Conservation (phyloP, 2,888 invertebrate species). For the Invenusta paracnida region DNA sequence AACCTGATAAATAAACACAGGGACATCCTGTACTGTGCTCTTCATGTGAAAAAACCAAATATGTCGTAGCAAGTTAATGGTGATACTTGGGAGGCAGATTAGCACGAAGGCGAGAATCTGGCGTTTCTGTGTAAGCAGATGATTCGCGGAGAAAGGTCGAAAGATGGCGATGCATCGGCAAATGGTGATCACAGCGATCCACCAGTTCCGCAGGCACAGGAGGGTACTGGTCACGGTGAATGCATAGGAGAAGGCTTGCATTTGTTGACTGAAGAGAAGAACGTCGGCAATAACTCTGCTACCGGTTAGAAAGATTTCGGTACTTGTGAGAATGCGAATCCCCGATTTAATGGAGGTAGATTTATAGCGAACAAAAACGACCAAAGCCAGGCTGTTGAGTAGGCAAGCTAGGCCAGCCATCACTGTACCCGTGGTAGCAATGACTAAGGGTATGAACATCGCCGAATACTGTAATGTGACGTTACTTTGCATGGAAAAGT, state of each 20-base stretch:
- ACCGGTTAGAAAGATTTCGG: constrained; percentile 13
- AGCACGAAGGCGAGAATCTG: constrained; percentile 26
- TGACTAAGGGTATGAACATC: neutral
- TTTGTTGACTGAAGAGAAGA: neutral
- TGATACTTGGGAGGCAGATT: neutral
- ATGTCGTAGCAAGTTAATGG: neutral
- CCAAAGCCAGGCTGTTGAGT: neutral
- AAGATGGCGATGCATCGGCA: constrained; percentile 42
- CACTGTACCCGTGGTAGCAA: neutral
- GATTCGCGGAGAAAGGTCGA: constrained; percentile 34
- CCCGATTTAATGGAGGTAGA: constrained; percentile 21
- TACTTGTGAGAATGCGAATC: constrained; percentile 32
- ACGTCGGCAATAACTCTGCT: neutral
- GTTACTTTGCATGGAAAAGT: too few relatives aligned
- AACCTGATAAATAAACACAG: constrained; percentile 38
- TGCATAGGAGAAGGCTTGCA: neutral
- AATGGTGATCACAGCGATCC: constrained; percentile 41
- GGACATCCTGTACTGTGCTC: neutral
- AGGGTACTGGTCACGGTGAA: constrained; percentile 39
- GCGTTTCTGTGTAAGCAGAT: constrained; percentile 33
- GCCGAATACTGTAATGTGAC: neutral
- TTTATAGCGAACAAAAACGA: neutral
- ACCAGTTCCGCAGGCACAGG: constrained; percentile 39
- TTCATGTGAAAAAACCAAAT: neutral
- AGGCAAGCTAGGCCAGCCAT: constrained; percentile 4